Base-by-base conservation (phyloP, 1,140 invertebrate species). In the Pseudomyrmex gracilis region DNA sequence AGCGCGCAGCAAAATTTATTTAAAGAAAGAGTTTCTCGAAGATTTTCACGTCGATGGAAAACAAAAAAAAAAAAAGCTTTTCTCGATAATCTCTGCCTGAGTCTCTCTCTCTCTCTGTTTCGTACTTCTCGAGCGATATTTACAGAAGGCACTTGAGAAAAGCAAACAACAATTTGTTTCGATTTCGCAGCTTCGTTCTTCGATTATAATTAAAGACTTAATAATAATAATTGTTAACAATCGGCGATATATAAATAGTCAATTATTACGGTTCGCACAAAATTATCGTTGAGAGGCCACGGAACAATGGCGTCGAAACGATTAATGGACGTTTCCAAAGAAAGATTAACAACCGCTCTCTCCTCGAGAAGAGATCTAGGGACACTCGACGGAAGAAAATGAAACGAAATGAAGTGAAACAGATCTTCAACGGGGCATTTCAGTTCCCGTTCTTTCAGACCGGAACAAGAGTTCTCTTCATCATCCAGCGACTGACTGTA, bases 401-500 rank as follows among this genome's bases (percentile, higher is more conserved):
- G 76, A 80, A 80, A 80, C 76, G 66, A 80, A 80, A 80, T 80
- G 76, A 66, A 80, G 66, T 49, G 76, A 80, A 80, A 80, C 76
- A 71, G 76, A 80, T 70, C 76, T 71, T 57, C 66, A 80, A 60
- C 43, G 76, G 76, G 76, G 76, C 76, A 80, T 80, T 80, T 66
- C 47, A 80, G 76, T 80, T 71, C 60, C 43, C 76, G 66, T 58
- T 80, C 76, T 80, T 80, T 80, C 76, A 80, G 70, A 71, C 43
- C 66, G 43, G 76, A 71, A 60, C 64, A 70, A 68, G 55, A 80
- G 66, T 70, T 71, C 76, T 55, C 66, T 80, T 70, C 66, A 58
- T 80, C 76, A 80, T 80, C 66, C 43, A 34, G 66, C 20, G 53
- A n/a, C 15, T 78, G 51, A 53, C 45, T n/a, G 53, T 15, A 78